Percentiles rank a stretch among this genome's conserved stretches.
phyloP scores from a whole-genome alignment of 1,140 invertebrate species.

The Orchestia grillus region DNA sequence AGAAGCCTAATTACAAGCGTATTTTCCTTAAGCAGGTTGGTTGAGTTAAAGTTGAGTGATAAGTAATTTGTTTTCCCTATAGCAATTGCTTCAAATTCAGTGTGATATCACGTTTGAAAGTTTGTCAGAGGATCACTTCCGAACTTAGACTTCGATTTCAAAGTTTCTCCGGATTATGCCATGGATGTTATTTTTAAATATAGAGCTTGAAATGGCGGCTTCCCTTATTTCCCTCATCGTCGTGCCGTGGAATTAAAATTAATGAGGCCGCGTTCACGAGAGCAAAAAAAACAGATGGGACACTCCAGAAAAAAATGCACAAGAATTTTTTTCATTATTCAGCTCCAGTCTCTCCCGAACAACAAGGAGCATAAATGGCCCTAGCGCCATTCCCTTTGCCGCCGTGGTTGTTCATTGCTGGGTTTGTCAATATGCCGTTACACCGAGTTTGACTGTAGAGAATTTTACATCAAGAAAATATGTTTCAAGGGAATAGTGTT shows the following conservation, averaged over 20 bases:
- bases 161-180: not conserved
- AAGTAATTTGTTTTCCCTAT: not conserved
- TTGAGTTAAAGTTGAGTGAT: not conserved
- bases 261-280: not conserved
- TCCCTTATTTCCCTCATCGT: not conserved
- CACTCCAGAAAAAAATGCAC: not conserved
- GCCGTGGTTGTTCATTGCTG: too few relatives aligned
- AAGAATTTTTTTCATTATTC: not conserved
- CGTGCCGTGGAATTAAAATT: not conserved
- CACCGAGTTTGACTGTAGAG: too few relatives aligned
- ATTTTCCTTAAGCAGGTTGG: not conserved
- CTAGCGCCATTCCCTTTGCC: too few relatives aligned
- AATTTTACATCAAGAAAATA: too few relatives aligned
- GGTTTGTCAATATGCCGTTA: too few relatives aligned
- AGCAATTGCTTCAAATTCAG: not conserved
- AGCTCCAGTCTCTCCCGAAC: not conserved
- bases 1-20: not conserved
- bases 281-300: not conserved
- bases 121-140: not conserved
- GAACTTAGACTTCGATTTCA: not conserved
- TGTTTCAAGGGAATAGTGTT: too few relatives aligned
- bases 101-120: not conserved
- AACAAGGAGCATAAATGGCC: not conserved
- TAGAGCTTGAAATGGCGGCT: not conserved
- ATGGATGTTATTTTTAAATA: not conserved